Base-by-base conservation (phyloP, 2,888 invertebrate species). In the Eupithecia centaureata region DNA sequence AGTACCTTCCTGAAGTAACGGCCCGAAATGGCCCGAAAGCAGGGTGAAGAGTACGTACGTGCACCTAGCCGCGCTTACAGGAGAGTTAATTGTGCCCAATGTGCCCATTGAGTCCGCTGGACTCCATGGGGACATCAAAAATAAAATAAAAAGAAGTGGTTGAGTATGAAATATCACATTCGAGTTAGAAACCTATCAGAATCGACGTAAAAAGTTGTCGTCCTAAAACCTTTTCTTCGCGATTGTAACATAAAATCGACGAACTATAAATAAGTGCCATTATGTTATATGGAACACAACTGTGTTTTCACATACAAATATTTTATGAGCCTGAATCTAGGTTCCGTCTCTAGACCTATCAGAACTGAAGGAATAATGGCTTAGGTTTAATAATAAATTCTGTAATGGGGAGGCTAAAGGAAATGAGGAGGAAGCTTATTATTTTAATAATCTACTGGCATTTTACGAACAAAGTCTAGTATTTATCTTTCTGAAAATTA, bases 291-390 rank as follows among this genome's bases (percentile, higher is more conserved):
- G 30, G 72, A 67, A 52, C 71, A 67, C 73, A 68, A 56, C 35
- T 61, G 57, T 30, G 15, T 15, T 57, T 73, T 75, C 74, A 35
- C 73, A 73, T 28, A 65, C 65, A 27, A 70, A 73, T 73, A 73
- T 60, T 73, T 71, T 57, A 75, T 70, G 61, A n/a, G 52, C 61
- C 22, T 58, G 52, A 64, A 71, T 72, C 64, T 73, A 74, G 71
- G 65, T 54, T 27, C 27, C 30, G 32, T 32, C 32, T 51, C 38
- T 27, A 42, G 27, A 13, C 27, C 30, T 56, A 56, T 18, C n/a
- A n/a, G n/a, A 15, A 30, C 27, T n/a, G n/a, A 52, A 25, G 25
- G n/a, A 1, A 18, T 47, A 47, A 18, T 22, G 4, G 47, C 10
- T 47, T 1, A 42, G 18, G 8, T 18, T 47, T 0, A 18, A 22